Evolutionary conservation across 1,140 invertebrate species (phyloP).

Genomic region (Thrips palmi): DNA sequence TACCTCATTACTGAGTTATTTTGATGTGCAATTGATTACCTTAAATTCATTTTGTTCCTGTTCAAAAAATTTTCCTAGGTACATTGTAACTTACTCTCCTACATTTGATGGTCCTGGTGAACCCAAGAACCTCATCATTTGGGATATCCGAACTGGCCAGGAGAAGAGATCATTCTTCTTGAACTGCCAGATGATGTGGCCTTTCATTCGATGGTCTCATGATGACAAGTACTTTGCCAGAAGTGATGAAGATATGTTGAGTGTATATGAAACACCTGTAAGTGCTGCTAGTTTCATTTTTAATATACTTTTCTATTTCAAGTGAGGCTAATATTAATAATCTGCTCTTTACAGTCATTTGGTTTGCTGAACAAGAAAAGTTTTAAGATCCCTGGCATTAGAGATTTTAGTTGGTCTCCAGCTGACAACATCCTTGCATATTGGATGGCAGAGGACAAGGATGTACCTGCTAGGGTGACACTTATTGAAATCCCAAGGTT

Average conservation of each 20-base stretch:
- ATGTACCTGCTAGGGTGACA: conserved; percentile 68
- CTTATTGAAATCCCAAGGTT: conserved; percentile 66
- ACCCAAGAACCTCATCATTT: conserved; percentile 65
- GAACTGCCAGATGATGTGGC: conserved; percentile 69
- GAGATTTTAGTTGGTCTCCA: conserved; percentile 95
- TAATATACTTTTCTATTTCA: not conserved
- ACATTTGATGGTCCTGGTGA: conserved; percentile 41
- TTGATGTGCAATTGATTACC: not conserved
- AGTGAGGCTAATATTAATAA: conserved; percentile 2
- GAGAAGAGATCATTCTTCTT: conserved; percentile 82
- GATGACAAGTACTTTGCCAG: conserved; percentile 94
- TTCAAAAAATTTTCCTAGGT: conserved; percentile 26
- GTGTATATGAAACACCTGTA: conserved; percentile 88
- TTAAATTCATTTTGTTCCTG: conserved; percentile 4
- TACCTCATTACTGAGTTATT: not conserved
- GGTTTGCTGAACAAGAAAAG: conserved; percentile 86
- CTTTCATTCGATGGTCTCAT: conserved; percentile 91
- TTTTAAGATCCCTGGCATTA: conserved; percentile 77
- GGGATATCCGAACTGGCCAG: conserved; percentile 83
- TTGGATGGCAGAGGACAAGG: conserved; percentile 96
- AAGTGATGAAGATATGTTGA: conserved; percentile 65
- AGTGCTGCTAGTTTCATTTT: conserved; percentile 15
- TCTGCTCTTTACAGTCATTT: conserved; percentile 47
- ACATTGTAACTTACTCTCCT: conserved; percentile 82
- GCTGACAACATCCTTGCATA: conserved; percentile 92